phyloP scores from a whole-genome alignment of 2,797 vertebrate species.

The Sus cebifrons region DNA sequence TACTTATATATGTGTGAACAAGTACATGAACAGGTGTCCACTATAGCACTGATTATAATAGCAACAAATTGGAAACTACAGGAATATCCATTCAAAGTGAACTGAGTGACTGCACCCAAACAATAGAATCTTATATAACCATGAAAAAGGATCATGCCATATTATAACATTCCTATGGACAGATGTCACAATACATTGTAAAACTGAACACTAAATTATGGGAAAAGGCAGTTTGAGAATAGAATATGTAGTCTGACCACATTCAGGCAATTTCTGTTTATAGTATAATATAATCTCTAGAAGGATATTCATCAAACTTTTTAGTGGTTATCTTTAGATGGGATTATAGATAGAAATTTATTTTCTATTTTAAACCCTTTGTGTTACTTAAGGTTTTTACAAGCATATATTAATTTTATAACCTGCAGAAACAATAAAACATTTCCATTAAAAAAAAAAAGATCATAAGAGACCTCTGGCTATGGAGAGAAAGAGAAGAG shows the following conservation, averaged over 20 bases:
- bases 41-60: conserved; percentile 19
- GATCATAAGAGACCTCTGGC: neutral
- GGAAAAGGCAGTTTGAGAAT: conserved; percentile 8
- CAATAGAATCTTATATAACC: conserved; percentile 59
- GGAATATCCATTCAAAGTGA: conserved; percentile 54
- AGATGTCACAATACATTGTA: conserved; percentile 27
- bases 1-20: neutral
- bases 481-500: neutral
- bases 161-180: conserved; percentile 12
- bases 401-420: conserved; percentile 60
- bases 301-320: conserved; percentile 16
- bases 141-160: conserved; percentile 52
- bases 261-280: neutral
- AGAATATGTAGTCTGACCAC: conserved; percentile 25
- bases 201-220: neutral
- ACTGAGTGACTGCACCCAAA: conserved; percentile 57
- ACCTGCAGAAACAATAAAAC: conserved; percentile 64
- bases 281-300: conserved; percentile 7
- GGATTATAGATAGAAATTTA: neutral
- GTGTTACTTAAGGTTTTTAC: conserved; percentile 50
- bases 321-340: neutral
- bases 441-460: conserved; percentile 24
- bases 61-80: conserved; percentile 47
- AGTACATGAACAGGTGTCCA: neutral
- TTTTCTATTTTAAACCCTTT: conserved; percentile 48